Base-by-base conservation (phyloP, 1,140 invertebrate species). In the Scaptomyza graminum region DNA sequence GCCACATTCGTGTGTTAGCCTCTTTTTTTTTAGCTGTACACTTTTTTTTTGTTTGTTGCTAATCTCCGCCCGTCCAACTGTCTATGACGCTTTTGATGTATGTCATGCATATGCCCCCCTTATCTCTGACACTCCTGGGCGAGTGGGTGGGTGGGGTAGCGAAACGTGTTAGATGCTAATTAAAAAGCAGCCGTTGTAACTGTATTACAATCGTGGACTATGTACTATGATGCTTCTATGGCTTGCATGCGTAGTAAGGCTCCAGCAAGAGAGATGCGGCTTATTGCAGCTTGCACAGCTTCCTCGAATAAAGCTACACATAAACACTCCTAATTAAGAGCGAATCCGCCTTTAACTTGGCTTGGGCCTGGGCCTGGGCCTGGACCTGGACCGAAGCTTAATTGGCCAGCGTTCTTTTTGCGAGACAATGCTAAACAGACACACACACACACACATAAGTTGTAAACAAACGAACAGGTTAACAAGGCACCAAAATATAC, bases 161-260 rank as follows among this genome's bases (percentile, higher is more conserved):
- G 37, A 57, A 77, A 81, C 78, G 82, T 85, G 82, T 85, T 85
- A 85, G 87, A 85, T 85, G 78, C 82, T 87, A 85, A 85, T 85
- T 85, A 88, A 85, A 85, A 85, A 85, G 82, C 67, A 78, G 65
- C 62, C 61, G 56, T 41, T 63, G 54, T 18, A 63, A 47, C 16
- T 52, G 46, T n/a, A n/a, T 68, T 39, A 67, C 64, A 57, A 66
- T 37, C 28, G 46, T 34, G 6, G 34, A 13, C 16, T 15, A 9
- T 56, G 39, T 22, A 47, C 39, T n/a, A 39, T 57, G 61, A 39
- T 57, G 61, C 46, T 28, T 28, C 31, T 34, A 25, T 64, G 9
- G 15, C 39, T 22, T n/a, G 22, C 7, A 39, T 12, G 11, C 18
- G 37, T 41, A 7, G 28, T 31, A 31, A 31, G 28, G 47, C 47